phyloP scores from a whole-genome alignment of 2,888 invertebrate genomes.

The Sesia apiformis region DNA sequence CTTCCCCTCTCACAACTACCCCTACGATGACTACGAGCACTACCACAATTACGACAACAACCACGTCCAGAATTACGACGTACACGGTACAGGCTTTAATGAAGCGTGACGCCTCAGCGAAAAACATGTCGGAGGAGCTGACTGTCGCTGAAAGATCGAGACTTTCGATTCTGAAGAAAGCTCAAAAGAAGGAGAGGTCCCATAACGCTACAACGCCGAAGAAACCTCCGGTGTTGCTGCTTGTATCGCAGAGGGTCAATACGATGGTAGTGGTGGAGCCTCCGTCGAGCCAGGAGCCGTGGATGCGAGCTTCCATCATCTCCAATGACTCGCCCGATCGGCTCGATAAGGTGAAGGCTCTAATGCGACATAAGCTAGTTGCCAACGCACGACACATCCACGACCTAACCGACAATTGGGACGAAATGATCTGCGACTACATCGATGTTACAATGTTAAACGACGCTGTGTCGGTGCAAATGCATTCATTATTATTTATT shows the following conservation, averaged over 20 bases:
- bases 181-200: conserved; percentile 36
- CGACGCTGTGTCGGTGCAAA: too few relatives aligned
- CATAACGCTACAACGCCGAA: conserved; percentile 20
- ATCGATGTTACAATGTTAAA: conserved; percentile 30
- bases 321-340: conserved; percentile 33
- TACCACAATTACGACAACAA: not conserved
- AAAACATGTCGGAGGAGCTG: conserved; percentile 13
- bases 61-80: not conserved
- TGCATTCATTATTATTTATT: too few relatives aligned
- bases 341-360: conserved; percentile 34
- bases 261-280: conserved; percentile 53
- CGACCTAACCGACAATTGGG: conserved; percentile 58
- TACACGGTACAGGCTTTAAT: not conserved
- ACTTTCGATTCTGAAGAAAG: conserved; percentile 52
- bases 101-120: not conserved
- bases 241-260: conserved; percentile 37
- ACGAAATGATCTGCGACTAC: conserved; percentile 55
- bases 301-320: conserved; percentile 25
- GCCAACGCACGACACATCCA: conserved; percentile 37
- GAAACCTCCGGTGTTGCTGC: conserved; percentile 56
- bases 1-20: not conserved
- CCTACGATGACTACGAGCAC: not conserved
- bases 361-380: conserved; percentile 52
- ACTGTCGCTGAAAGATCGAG: conserved; percentile 52
- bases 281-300: conserved; percentile 19